A percentile compares a stretch with the other conserved stretches of the same genome.
Conservation (phyloP, 2,797 vertebrate genomes). For the Protosalanx chinensis region DNA sequence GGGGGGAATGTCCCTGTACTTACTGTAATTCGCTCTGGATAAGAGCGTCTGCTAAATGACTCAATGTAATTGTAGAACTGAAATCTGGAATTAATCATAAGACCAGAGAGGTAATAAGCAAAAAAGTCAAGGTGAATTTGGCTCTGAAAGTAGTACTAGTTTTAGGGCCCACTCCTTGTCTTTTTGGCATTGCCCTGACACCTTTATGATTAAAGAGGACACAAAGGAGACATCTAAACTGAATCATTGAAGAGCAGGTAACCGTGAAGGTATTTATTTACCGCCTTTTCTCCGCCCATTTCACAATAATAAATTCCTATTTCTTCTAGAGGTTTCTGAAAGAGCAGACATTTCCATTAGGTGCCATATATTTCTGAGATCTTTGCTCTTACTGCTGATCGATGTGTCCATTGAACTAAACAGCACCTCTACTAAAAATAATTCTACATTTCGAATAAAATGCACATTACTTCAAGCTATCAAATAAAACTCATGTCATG, state of each 20-base stretch:
- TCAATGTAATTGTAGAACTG: too few relatives aligned
- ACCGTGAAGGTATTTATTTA: not conserved
- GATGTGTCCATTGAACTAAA: slow-evolving; percentile 41
- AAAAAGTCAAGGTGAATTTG: slow-evolving; percentile 34
- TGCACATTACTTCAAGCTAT: slow-evolving; percentile 29
- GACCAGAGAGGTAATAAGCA: not conserved
- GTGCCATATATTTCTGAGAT: slow-evolving; percentile 45
- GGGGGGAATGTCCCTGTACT: too few relatives aligned
- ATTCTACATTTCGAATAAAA: slow-evolving; percentile 29
- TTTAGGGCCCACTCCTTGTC: slow-evolving; percentile 27
- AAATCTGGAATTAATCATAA: not conserved
- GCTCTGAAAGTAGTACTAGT: slow-evolving; percentile 34
- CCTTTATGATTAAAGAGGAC: slow-evolving; percentile 21
- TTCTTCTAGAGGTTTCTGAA: slow-evolving; percentile 37
- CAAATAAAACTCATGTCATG: slow-evolving; percentile 28
- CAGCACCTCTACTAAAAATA: slow-evolving; percentile 1
- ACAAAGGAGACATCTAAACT: slow-evolving; percentile 32
- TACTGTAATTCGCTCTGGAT: too few relatives aligned
- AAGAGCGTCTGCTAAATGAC: too few relatives aligned
- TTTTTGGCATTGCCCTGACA: slow-evolving; percentile 19
- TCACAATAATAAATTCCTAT: slow-evolving; percentile 28
- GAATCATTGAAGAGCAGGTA: slow-evolving; percentile 45
- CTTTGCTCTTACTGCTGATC: slow-evolving; percentile 45
- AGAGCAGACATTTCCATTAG: slow-evolving; percentile 15
- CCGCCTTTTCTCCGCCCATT: not conserved